Percentiles rank a stretch among this genome's conserved stretches.
Evolutionary conservation across 2,888 invertebrate species (phyloP).

Genomic region (Rhimphoctona megacephalus): DNA sequence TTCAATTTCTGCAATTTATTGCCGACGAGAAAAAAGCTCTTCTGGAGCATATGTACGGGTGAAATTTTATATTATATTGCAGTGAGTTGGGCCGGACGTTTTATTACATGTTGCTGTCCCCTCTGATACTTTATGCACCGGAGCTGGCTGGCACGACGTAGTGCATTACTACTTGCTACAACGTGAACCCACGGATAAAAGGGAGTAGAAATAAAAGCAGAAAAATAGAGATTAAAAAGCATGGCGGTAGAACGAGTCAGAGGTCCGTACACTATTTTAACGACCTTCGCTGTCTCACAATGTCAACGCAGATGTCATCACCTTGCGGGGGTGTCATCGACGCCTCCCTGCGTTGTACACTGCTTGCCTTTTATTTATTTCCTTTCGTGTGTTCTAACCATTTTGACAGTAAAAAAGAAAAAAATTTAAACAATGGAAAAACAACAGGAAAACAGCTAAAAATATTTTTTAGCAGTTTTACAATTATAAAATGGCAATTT

Average conservation of each 20-base stretch:
- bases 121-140: constrained; percentile 39
- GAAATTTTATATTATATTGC: constrained; percentile 29
- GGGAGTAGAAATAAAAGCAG: background rate
- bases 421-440: background rate
- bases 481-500: background rate
- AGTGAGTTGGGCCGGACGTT: constrained; percentile 25
- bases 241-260: constrained; percentile 5
- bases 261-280: constrained; percentile 4
- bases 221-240: constrained; percentile 21
- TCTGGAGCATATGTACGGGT: background rate
- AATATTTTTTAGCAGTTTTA: background rate
- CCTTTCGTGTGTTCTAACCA: background rate
- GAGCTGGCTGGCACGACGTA: constrained; percentile 9
- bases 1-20: background rate
- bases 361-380: background rate
- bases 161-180: constrained; percentile 20
- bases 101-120: constrained; percentile 34
- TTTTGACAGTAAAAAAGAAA: background rate
- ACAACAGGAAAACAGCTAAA: background rate
- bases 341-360: background rate
- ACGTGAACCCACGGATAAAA: constrained; percentile 15
- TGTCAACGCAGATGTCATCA: constrained; percentile 12
- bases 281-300: constrained; percentile 8
- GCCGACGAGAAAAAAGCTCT: background rate
- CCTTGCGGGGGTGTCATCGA: background rate